phyloP scores from a whole-genome alignment of 2,797 vertebrate species.

The Garrulus glandarius region DNA sequence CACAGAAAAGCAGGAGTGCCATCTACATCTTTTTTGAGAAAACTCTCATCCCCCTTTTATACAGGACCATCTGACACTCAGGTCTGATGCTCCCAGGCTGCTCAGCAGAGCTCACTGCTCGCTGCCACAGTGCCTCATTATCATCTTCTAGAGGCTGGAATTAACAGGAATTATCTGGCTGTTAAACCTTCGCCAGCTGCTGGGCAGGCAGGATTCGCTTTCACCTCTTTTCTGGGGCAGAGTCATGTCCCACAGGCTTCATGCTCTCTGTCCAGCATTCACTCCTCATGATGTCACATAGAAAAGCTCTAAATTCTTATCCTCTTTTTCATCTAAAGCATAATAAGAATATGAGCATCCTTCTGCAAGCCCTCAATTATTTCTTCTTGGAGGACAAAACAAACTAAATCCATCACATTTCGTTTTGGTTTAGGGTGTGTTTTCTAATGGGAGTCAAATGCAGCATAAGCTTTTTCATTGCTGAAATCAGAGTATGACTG shows the following conservation, averaged over 20 bases:
- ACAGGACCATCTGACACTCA: background rate
- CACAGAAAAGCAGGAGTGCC: background rate
- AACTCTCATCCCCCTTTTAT: background rate
- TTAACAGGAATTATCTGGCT: background rate
- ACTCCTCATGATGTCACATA: accelerated
- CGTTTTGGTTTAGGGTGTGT: background rate
- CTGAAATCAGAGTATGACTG: background rate
- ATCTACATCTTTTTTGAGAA: background rate
- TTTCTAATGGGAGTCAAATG: background rate
- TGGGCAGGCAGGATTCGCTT: background rate
- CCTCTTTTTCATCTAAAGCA: background rate
- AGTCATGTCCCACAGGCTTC: background rate
- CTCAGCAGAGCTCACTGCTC: background rate
- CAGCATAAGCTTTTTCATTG: background rate
- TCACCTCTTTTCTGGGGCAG: background rate
- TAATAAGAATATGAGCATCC: background rate
- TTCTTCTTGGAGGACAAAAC: background rate
- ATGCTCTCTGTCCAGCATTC: background rate
- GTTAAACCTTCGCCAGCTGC: background rate
- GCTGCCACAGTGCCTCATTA: accelerated
- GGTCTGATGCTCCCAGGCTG: background rate
- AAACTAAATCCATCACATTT: background rate
- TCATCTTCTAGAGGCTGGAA: background rate
- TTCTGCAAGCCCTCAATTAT: background rate
- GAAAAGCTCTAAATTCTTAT: background rate